Evolutionary conservation across 2,113 vertebrate genomes (phyloP), one percentile per base, ranked within the genome.

Genomic region (Thamnophis sirtalis): DNA sequence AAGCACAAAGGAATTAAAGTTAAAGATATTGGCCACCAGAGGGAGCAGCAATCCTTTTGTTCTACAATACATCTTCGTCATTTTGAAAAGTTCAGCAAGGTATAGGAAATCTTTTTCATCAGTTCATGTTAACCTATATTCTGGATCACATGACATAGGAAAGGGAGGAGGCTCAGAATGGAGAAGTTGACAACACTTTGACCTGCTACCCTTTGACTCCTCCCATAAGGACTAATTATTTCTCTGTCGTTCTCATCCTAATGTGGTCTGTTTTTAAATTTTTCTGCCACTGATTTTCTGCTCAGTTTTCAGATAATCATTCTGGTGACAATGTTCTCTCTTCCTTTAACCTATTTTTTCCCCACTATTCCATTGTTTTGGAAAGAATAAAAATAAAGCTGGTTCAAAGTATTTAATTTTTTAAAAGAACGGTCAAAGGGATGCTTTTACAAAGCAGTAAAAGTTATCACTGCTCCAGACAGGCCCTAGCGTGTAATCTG

Each of bases 1-100:
- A 28, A 50, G 33, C 68, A 17, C 10, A 26, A 50, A 50, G 24
- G 2, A 84, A 58, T 90, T 85, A 56, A 56, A 85, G 6, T 9
- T 80, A 84, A 60, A 68, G 21, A 90, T 54, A 53, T 24, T 63
- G 13, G 0, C 73, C 93, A 90, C 93, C 51, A 92, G 93, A 80
- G 84, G 90, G 90, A 87, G 93, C 56, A 80, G 28, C n/a, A 50
- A 22, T 84, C 63, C 48, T 21, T 92, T 86, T 22, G 33, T 43
- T 80, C 15, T 80, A 21, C 68, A 21, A 3, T 80, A 80, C 33
- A 43, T 38, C 28, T 68, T 60, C 26, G 11, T 33, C 73, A 80
- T 80, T 80, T 80, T 80, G 33, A 80, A 80, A 80, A 80, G 73
- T 80, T 43, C 73, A 38, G 68, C 5, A 80, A 80, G 2, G 73